Evolutionary conservation across 2,113 vertebrate species (phyloP).

Genomic region (Lichenostomus cassidix): DNA sequence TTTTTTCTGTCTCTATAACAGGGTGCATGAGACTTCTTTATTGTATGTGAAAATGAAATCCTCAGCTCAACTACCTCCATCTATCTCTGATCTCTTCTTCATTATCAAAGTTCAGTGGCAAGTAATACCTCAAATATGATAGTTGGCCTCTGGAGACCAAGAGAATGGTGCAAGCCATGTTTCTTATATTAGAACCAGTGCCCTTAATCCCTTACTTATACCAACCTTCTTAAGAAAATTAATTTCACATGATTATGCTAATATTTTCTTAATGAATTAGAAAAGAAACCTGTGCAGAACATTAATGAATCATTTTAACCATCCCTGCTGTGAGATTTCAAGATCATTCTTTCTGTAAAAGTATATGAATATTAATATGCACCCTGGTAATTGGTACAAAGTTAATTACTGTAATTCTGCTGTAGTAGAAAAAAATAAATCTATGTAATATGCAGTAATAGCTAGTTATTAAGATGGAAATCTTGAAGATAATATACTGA

Average conservation of each 20-base stretch:
- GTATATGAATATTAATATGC: constrained; percentile 63
- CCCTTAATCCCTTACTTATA: constrained; percentile 50
- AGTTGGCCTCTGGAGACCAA: neutral
- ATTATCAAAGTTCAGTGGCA: neutral
- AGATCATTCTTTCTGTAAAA: constrained; percentile 36
- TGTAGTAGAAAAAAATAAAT: neutral
- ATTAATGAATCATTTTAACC: constrained; percentile 63
- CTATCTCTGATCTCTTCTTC: neutral
- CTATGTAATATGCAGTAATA: constrained; percentile 10
- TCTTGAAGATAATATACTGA: constrained; percentile 1
- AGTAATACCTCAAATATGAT: constrained; percentile 24
- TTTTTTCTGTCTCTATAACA: neutral
- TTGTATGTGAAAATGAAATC: constrained; percentile 20
- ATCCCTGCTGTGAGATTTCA: constrained; percentile 54
- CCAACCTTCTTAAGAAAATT: constrained; percentile 50
- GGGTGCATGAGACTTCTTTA: neutral
- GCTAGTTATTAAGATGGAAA: constrained; percentile 21
- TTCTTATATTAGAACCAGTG: constrained; percentile 35
- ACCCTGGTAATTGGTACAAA: constrained; percentile 58
- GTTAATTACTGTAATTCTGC: constrained; percentile 65
- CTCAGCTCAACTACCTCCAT: neutral
- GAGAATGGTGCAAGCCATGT: neutral
- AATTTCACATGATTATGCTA: constrained; percentile 58
- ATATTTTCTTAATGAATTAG: constrained; percentile 67
- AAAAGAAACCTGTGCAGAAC: constrained; percentile 41